phyloP scores from a whole-genome alignment of 2,113 vertebrate species.

The Brachyhypopomus occidentalis region DNA sequence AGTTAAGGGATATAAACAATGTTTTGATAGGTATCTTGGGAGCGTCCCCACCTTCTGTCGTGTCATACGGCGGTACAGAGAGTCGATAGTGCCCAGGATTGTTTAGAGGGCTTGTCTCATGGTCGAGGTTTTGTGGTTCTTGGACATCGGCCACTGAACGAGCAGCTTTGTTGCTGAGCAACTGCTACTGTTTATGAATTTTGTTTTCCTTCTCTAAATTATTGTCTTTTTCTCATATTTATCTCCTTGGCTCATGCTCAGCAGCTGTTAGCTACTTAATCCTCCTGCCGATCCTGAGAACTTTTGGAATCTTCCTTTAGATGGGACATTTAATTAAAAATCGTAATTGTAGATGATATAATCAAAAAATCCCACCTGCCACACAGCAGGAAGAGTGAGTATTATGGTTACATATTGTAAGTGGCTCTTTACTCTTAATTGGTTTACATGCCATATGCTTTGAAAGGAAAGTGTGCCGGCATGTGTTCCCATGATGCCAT shows the following conservation, averaged over 20 bases:
- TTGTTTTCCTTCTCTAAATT: conserved; percentile 44
- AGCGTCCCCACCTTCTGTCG: conserved; percentile 8
- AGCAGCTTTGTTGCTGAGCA: conserved; percentile 47
- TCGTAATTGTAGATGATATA: conserved; percentile 92
- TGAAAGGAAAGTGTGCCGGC: conserved; percentile 21
- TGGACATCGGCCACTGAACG: conserved; percentile 50
- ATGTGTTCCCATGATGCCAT: conserved; percentile 14
- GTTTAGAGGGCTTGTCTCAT: conserved; percentile 28
- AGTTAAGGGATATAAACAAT: conserved; percentile 24
- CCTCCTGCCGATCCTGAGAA: conserved; percentile 56
- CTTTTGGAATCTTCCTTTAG: conserved; percentile 68
- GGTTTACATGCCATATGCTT: conserved; percentile 56
- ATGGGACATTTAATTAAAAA: conserved; percentile 89
- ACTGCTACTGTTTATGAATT: conserved; percentile 54
- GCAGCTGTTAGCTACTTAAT: conserved; percentile 56
- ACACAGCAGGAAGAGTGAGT: conserved; percentile 70
- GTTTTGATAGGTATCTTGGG: conserved; percentile 1
- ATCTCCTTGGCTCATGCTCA: conserved; percentile 22
- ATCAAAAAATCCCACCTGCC: conserved; percentile 87
- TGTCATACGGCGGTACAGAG: conserved; percentile 24
- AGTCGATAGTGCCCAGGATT: conserved; percentile 25
- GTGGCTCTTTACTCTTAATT: conserved; percentile 60
- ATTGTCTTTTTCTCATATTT: conserved; percentile 38
- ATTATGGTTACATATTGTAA: conserved; percentile 77
- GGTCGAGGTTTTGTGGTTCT: conserved; percentile 37